These are phyloP conservation scores for Harpegnathos saltator DNA, from an alignment of 1,140 invertebrate species.

Conservation along the genomic window DNA sequence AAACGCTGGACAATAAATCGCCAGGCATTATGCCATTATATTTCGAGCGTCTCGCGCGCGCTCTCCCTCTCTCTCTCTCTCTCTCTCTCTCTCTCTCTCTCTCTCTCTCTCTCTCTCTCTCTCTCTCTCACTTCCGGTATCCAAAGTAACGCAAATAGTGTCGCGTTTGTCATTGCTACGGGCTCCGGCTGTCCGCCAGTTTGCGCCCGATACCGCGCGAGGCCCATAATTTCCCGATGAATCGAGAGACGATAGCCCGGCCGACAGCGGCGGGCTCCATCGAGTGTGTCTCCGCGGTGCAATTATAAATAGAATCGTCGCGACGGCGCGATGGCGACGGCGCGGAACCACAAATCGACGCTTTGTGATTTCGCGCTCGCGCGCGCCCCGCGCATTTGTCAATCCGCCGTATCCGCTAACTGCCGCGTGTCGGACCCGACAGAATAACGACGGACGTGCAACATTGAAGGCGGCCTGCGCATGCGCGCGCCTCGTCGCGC, in stretches of 20 bases:
- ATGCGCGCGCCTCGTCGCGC: no score
- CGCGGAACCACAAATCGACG: constrained; percentile 77
- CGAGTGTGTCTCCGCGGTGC: constrained; percentile 7
- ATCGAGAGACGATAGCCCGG: constrained; percentile 33
- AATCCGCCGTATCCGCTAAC: constrained; percentile 22
- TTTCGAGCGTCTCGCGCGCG: not conserved
- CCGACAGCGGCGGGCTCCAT: not conserved
- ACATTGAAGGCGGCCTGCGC: constrained; percentile 53
- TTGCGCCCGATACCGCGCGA: not conserved
- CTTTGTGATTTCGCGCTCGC: constrained; percentile 75
- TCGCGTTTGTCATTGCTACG: not conserved
- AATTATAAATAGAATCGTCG: constrained; percentile 77
- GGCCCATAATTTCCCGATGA: not conserved
- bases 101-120: no score
- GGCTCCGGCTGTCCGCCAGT: not conserved
- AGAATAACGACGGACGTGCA: constrained; percentile 57
- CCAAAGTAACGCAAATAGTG: no score
- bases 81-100: no score
- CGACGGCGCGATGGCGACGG: constrained; percentile 68
- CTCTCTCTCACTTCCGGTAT: no score
- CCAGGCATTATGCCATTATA: not conserved
- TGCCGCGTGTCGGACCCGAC: constrained; percentile 17
- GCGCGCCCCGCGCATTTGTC: constrained; percentile 60
- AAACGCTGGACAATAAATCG: constrained; percentile 6
- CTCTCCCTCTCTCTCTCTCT: no score